Evolutionary conservation across 2,888 invertebrate species (phyloP).

Genomic region (Drosophila acutilabella): DNA sequence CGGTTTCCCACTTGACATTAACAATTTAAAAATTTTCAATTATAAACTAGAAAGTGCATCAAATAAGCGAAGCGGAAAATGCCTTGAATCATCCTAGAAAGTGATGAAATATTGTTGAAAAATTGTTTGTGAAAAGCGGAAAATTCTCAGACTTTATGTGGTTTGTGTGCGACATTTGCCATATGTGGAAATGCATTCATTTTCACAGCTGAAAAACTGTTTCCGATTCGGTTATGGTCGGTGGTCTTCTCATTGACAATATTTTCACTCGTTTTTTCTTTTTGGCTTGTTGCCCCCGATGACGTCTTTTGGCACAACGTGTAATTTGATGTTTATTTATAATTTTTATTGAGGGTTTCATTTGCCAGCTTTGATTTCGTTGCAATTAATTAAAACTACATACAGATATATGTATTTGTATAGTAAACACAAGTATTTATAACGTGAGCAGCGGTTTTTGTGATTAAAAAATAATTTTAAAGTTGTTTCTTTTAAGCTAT

Average conservation of each 20-base stretch:
- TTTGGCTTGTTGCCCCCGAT: constrained; percentile 36
- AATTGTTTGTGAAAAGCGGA: constrained; percentile 1
- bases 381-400: constrained; percentile 69
- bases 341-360: constrained; percentile 33
- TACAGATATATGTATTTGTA: not conserved
- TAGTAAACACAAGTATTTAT: not conserved
- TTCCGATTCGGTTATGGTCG: constrained; percentile 19
- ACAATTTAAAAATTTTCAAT: constrained; percentile 25
- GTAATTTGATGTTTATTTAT: constrained; percentile 55
- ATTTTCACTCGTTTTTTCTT: constrained; percentile 33
- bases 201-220: constrained; percentile 34
- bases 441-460: constrained; percentile 32
- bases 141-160: not conserved
- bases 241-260: constrained; percentile 51
- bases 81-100: constrained; percentile 16
- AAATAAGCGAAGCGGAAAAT: not conserved
- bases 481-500: constrained; percentile 19
- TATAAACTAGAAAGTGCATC: constrained; percentile 15
- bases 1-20: constrained; percentile 17
- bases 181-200: constrained; percentile 34
- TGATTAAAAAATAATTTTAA: constrained; percentile 49
- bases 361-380: constrained; percentile 20
- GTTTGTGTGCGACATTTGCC: constrained; percentile 28
- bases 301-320: constrained; percentile 64
- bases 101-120: constrained; percentile 38